Evolutionary conservation across 2,888 invertebrate genomes (phyloP).

Genomic region (Brachypalpus laphriformis): DNA sequence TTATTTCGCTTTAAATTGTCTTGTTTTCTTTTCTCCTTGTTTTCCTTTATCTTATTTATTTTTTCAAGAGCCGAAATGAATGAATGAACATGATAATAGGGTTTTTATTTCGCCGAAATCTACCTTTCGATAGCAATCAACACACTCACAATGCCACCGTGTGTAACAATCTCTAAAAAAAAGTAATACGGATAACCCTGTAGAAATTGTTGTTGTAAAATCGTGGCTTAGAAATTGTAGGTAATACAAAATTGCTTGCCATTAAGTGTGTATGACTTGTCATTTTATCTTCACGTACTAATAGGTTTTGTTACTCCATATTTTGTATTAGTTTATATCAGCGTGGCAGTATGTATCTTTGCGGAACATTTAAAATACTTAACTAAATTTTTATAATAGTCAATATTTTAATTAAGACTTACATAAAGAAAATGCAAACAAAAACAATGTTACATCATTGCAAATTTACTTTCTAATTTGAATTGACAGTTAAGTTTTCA

Average conservation of each 20-base stretch:
- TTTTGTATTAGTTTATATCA: not conserved
- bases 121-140: not conserved
- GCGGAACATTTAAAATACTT: not conserved
- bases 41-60: not conserved
- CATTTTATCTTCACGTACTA: not conserved
- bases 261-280: not conserved
- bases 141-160: not conserved
- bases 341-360: not conserved
- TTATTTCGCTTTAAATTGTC: not conserved
- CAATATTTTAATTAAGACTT: not conserved
- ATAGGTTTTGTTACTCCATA: not conserved
- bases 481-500: not conserved
- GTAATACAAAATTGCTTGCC: not conserved
- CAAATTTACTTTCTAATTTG: slow-evolving; percentile 2
- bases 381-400: not conserved
- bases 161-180: not conserved
- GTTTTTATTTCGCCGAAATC: slow-evolving; percentile 22
- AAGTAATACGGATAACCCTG: not conserved
- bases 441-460: not conserved
- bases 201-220: not conserved
- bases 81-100: slow-evolving; percentile 26
- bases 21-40: slow-evolving; percentile 10
- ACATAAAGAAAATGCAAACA: not conserved
- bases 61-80: slow-evolving; percentile 15
- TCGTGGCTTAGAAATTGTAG: not conserved